Evolutionary conservation across 1,140 invertebrate genomes (phyloP).

Genomic region (Adoxophyes honmai): DNA sequence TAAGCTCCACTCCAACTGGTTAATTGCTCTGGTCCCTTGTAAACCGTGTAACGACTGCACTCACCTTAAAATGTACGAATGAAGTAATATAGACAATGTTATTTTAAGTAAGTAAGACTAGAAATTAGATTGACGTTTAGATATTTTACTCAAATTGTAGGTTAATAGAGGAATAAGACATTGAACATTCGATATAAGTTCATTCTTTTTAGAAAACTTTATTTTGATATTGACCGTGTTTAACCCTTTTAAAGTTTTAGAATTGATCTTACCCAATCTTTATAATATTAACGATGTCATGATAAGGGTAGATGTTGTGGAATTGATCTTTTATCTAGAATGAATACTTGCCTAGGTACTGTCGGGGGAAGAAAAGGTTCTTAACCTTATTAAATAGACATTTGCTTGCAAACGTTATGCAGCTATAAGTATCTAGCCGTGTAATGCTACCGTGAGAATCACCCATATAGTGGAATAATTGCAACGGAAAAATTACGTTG

Average conservation of each 20-base stretch:
- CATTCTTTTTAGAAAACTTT: conserved; percentile 62
- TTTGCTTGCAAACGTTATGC: too few species aligned
- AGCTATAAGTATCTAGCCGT: too few species aligned
- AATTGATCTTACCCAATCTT: conserved; percentile 31
- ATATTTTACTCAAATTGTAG: conserved; percentile 59
- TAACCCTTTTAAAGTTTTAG: conserved; percentile 52
- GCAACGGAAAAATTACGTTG: too few species aligned
- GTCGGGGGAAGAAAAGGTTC: too few species aligned
- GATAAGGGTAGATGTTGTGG: too few species aligned
- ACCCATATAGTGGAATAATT: too few species aligned
- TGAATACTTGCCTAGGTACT: neutral
- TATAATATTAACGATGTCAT: conserved; percentile 26
- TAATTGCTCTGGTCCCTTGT: neutral
- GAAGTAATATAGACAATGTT: neutral
- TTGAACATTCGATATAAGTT: conserved; percentile 37
- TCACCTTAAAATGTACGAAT: neutral
- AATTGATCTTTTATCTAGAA: conserved; percentile 26
- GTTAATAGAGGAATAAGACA: conserved; percentile 46
- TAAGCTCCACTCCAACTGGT: too few species aligned
- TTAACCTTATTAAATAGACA: too few species aligned
- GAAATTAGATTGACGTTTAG: conserved; percentile 61
- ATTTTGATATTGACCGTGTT: conserved; percentile 67
- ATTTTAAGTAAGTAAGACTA: conserved; percentile 38
- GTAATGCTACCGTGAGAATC: too few species aligned
- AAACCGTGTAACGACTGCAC: neutral